A percentile compares a stretch with the other conserved stretches of the same genome.
phyloP scores from a whole-genome alignment of 2,113 vertebrate species.

The Phrynosoma blainvillii region DNA sequence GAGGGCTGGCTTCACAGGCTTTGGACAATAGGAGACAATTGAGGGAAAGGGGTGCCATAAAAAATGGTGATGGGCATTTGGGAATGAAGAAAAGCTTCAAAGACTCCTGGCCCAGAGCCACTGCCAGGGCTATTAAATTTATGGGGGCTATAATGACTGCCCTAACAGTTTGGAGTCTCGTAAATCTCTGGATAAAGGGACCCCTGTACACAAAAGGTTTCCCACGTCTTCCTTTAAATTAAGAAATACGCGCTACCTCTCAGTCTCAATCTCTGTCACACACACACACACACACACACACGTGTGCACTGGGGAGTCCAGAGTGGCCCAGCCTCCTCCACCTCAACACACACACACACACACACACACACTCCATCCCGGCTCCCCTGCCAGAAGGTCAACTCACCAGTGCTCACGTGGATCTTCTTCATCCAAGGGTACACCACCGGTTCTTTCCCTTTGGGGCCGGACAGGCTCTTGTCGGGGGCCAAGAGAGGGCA shows the following conservation, averaged over 20 bases:
- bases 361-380: conserved; percentile 46
- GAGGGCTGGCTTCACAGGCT: conserved; percentile 79
- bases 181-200: conserved; percentile 92
- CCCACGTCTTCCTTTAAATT: conserved; percentile 61
- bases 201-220: conserved; percentile 77
- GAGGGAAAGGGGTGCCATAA: conserved; percentile 76
- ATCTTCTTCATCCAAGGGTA: conserved; percentile 99
- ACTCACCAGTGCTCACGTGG: conserved; percentile 94
- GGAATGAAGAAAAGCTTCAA: conserved; percentile 90
- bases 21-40: conserved; percentile 81
- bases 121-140: conserved; percentile 96
- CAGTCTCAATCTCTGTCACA: conserved; percentile 14
- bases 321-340: conserved; percentile 52
- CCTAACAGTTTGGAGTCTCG: conserved; percentile 92
- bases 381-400: conserved; percentile 50
- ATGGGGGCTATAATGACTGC: conserved; percentile 97
- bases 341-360: not conserved
- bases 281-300: no score
- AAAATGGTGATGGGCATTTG: conserved; percentile 87
- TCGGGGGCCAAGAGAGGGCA: conserved; percentile 77
- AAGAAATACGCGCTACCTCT: conserved; percentile 39
- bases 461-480: conserved; percentile 83
- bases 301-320: not conserved
- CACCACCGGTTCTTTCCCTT: conserved; percentile 94
- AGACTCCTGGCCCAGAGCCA: conserved; percentile 89